phyloP scores from a whole-genome alignment of 2,888 invertebrate genomes.

The Parnassius orleans region DNA sequence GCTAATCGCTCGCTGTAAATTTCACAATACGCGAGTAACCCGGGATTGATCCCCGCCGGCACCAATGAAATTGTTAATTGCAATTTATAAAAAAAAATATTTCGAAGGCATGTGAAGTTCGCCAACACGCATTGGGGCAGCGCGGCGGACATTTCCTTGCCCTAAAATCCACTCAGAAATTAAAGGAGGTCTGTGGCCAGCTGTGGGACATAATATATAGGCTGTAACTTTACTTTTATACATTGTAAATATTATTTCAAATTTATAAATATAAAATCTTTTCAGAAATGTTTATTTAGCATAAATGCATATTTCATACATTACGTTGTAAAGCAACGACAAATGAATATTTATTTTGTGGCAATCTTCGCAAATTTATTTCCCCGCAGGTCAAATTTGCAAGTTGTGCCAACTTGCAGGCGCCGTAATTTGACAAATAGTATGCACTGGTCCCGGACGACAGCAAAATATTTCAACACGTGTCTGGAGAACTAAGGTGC shows the following conservation, averaged over 20 bases:
- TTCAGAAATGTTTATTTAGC: background rate
- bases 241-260: conserved; percentile 46
- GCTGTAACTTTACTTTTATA: too few relatives aligned
- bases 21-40: too few relatives aligned
- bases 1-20: too few relatives aligned
- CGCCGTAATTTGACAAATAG: conserved; percentile 44
- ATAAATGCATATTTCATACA: conserved; percentile 2
- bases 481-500: conserved; percentile 39
- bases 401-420: conserved; percentile 34
- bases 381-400: conserved; percentile 22
- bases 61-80: too few relatives aligned
- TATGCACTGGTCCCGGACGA: conserved; percentile 35
- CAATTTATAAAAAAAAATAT: too few relatives aligned
- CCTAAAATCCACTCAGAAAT: too few relatives aligned
- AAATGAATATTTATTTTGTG: conserved; percentile 22
- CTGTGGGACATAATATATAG: too few relatives aligned
- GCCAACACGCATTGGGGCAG: too few relatives aligned
- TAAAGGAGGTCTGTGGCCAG: too few relatives aligned
- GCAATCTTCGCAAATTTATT: conserved; percentile 21
- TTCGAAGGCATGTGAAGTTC: too few relatives aligned
- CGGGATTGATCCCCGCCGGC: too few relatives aligned
- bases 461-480: conserved; percentile 40
- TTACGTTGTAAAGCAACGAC: conserved; percentile 2
- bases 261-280: conserved; percentile 7
- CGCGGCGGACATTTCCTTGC: too few relatives aligned